Evolutionary conservation across 2,888 invertebrate genomes (phyloP).

Genomic region (Salpingus planirostris): DNA sequence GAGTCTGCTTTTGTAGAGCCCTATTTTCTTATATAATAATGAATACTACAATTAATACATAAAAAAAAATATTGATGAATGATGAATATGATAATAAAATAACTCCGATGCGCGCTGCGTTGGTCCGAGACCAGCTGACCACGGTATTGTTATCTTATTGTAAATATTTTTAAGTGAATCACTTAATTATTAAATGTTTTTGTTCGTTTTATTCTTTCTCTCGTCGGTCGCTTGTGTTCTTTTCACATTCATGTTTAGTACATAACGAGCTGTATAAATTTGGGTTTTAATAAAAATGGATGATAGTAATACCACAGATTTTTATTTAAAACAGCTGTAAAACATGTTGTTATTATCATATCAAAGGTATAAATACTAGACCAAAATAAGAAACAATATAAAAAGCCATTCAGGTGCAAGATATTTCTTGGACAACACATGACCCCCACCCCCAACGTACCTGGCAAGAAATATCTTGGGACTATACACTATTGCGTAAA

Average conservation of each 20-base stretch:
- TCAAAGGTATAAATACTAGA: too few species aligned
- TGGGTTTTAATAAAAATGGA: conserved; percentile 45
- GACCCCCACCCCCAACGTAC: too few species aligned
- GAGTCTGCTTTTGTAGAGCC: conserved; percentile 40
- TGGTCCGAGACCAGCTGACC: conserved; percentile 42
- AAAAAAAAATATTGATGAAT: neutral
- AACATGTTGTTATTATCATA: too few species aligned
- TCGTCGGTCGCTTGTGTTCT: conserved; percentile 41
- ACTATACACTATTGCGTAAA: too few species aligned
- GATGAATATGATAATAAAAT: conserved; percentile 2
- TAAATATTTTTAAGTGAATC: conserved; percentile 44
- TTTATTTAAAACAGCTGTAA: too few species aligned
- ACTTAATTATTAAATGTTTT: conserved; percentile 42
- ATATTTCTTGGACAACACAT: too few species aligned
- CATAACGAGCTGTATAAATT: conserved; percentile 42
- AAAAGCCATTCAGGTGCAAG: too few species aligned
- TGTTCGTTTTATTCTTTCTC: too few species aligned
- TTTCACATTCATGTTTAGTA: conserved; percentile 43
- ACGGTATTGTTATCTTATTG: conserved; percentile 42
- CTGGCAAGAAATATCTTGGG: too few species aligned
- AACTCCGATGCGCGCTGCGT: conserved; percentile 27
- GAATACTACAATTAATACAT: conserved; percentile 6
- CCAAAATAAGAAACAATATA: too few species aligned
- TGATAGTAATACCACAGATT: conserved; percentile 40
- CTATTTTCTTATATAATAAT: conserved; percentile 36